Evolutionary conservation across 2,113 vertebrate genomes (phyloP), one percentile per base, ranked within the genome.

Genomic region (Hippocampus barbouri): DNA sequence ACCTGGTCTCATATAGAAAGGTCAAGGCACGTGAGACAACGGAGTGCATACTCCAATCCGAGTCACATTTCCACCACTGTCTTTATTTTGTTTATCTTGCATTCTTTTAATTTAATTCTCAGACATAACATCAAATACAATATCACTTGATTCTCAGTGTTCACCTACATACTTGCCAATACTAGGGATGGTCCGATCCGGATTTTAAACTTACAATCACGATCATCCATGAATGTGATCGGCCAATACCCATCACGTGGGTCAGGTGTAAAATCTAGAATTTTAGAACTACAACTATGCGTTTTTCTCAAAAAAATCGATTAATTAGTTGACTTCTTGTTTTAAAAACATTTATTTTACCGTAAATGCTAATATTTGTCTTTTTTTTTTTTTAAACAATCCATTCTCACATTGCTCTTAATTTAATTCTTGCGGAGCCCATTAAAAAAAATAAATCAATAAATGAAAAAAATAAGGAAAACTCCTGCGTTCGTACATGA

Each of bases 281-380:
- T 38, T 38, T 38, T 38, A 5, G 5, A 38, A 38, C 34, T 5
- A 38, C 5, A 38, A 38, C 34, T 38, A 38, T 5, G 34, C 34
- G 0, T 6, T 38, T 38, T 38, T 38, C 30, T 5, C 4, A 2
- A 30, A 30, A 30, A 2, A 30, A 30, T 3, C 0, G 3, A 30
- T 30, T 34, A 34, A 34, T 34, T 34, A 34, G 30, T 34, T 34
- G 4, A 34, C 4, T 34, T 34, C 5, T 38, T 38, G 6, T 38
- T 38, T 6, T 12, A 43, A 43, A 3, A 45, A 45, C 14, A 45
- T 12, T 45, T 15, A 45, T 15, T 45, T 45, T 12, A 45, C 14
- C 14, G 43, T 12, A 45, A 45, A 68, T 18, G 38, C 51, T 75
- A 63, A 41, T 38, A 49, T 74, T 69, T 56, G 41, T 45, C 8